A percentile compares a stretch with the other conserved stretches of the same genome.
phyloP scores from a whole-genome alignment of 1,140 invertebrate genomes.

The Sipha flava region DNA sequence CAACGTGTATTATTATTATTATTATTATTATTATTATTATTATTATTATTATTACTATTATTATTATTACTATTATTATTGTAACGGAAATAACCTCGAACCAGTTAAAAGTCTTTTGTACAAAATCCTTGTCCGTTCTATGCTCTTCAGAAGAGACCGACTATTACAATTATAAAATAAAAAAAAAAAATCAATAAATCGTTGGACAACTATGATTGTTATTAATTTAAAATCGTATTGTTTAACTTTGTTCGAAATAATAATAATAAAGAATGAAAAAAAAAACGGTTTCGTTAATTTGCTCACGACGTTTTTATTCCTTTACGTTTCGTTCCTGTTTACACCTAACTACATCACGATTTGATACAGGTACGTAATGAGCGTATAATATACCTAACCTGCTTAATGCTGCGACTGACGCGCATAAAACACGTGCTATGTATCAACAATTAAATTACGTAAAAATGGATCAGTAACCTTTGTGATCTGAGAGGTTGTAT shows the following conservation, averaged over 20 bases:
- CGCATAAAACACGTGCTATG: no score
- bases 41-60: conserved; percentile 7
- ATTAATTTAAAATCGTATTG: neutral
- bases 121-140: neutral
- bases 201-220: neutral
- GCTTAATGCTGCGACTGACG: no score
- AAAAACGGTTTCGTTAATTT: neutral
- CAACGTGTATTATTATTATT: neutral
- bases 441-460: no score
- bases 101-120: neutral
- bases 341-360: no score
- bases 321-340: no score
- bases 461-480: no score
- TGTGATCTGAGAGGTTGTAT: no score
- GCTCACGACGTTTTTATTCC: no score
- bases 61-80: neutral
- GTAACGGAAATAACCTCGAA: neutral
- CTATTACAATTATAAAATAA: no score
- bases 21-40: neutral
- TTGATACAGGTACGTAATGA: no score
- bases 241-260: neutral
- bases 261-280: neutral
- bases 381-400: no score
- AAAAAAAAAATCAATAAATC: neutral
- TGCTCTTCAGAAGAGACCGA: neutral